These are phyloP conservation scores for Hypotaenidia philippensis DNA, from an alignment of 2,797 vertebrate genomes.

Conservation along the genomic window DNA sequence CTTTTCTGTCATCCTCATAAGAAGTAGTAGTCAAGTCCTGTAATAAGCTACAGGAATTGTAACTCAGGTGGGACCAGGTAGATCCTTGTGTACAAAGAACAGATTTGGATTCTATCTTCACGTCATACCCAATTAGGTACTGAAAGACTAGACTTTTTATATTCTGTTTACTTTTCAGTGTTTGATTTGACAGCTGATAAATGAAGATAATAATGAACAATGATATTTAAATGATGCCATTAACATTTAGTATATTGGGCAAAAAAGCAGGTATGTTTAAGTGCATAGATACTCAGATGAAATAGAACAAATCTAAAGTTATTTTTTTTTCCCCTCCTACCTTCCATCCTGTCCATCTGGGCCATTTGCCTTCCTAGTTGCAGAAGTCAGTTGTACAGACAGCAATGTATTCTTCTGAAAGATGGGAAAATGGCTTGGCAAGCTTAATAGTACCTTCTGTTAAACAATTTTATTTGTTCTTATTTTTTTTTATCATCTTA, in stretches of 20 bases:
- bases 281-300: not conserved
- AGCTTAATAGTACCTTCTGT: conserved; percentile 10
- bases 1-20: not conserved
- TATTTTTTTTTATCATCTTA: not conserved
- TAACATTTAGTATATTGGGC: not conserved
- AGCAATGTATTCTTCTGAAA: not conserved
- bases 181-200: conserved; percentile 14
- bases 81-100: not conserved
- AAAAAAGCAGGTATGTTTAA: not conserved
- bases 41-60: not conserved
- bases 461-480: not conserved
- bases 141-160: not conserved
- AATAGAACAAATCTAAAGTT: not conserved
- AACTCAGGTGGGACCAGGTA: not conserved
- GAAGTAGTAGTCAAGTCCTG: not conserved
- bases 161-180: not conserved
- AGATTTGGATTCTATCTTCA: not conserved
- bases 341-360: conserved; percentile 13
- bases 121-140: not conserved
- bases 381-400: not conserved
- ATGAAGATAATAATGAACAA: not conserved
- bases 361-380: not conserved
- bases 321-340: not conserved
- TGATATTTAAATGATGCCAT: not conserved
- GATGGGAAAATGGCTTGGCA: conserved; percentile 33